phyloP scores from a whole-genome alignment of 2,888 invertebrate species.

The Notocelia uddmanniana region DNA sequence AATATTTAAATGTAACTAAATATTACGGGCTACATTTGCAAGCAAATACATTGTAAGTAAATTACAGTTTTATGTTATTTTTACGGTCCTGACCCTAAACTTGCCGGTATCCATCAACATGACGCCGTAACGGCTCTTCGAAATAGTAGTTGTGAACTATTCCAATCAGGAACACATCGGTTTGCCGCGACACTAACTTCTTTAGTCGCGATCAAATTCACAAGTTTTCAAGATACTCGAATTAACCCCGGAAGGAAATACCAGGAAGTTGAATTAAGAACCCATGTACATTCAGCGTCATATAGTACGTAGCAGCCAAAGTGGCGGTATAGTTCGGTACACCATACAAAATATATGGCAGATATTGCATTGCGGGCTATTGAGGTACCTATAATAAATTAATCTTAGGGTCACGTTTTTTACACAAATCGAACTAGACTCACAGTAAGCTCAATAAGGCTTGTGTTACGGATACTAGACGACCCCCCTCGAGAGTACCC shows the following conservation, averaged over 20 bases:
- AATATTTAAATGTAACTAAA: neutral
- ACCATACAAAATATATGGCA: too few relatives aligned
- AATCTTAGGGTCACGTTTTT: too few relatives aligned
- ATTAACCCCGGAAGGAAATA: constrained; percentile 18
- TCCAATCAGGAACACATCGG: constrained; percentile 50
- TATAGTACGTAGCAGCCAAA: too few relatives aligned
- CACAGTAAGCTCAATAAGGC: too few relatives aligned
- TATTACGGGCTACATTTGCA: neutral
- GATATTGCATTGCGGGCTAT: too few relatives aligned
- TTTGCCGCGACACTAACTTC: constrained; percentile 44
- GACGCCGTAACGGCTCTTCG: constrained; percentile 46
- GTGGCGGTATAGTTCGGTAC: too few relatives aligned
- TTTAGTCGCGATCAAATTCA: constrained; percentile 44
- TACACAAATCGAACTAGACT: too few relatives aligned
- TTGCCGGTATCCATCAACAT: constrained; percentile 46
- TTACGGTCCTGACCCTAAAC: constrained; percentile 45
- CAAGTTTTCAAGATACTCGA: constrained; percentile 43
- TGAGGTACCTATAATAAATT: too few relatives aligned
- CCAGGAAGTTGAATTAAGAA: constrained; percentile 15
- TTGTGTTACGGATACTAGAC: too few relatives aligned
- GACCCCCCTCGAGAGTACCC: too few relatives aligned
- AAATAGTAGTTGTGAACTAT: constrained; percentile 49
- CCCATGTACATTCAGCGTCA: too few relatives aligned
- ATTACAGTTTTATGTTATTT: constrained; percentile 46
- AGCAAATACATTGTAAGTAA: constrained; percentile 19